phyloP scores from a whole-genome alignment of 2,888 invertebrate species.

The Melolontha melolontha region DNA sequence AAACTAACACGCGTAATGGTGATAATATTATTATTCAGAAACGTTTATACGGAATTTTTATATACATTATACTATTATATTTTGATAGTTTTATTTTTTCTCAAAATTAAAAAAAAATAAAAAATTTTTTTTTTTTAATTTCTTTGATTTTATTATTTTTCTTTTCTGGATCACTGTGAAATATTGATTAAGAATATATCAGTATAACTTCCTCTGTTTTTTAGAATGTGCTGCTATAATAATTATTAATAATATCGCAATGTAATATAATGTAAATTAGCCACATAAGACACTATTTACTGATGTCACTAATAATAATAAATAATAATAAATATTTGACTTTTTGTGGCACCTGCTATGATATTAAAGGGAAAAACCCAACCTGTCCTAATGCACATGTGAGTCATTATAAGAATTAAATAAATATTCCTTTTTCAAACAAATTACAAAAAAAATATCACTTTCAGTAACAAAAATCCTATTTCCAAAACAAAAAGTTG shows the following conservation, averaged over 20 bases:
- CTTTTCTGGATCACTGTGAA: neutral
- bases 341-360: constrained; percentile 49
- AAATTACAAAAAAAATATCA: neutral
- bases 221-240: constrained; percentile 52
- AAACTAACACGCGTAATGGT: constrained; percentile 22
- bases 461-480: neutral
- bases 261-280: constrained; percentile 46
- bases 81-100: constrained; percentile 26
- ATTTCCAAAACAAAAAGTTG: neutral
- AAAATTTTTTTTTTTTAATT: neutral
- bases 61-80: constrained; percentile 15
- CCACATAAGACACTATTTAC: constrained; percentile 52
- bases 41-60: constrained; percentile 10
- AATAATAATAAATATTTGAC: constrained; percentile 39
- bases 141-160: neutral
- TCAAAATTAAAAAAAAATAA: constrained; percentile 8
- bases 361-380: constrained; percentile 8
- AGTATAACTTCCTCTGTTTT: constrained; percentile 54
- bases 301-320: constrained; percentile 34
- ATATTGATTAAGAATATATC: constrained; percentile 15
- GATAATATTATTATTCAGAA: constrained; percentile 16
- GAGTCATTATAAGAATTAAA: constrained; percentile 33
- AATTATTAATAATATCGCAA: constrained; percentile 43
- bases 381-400: constrained; percentile 42
- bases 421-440: neutral